Base-by-base conservation (phyloP, 2,888 invertebrate species). In the Idaea straminata region DNA sequence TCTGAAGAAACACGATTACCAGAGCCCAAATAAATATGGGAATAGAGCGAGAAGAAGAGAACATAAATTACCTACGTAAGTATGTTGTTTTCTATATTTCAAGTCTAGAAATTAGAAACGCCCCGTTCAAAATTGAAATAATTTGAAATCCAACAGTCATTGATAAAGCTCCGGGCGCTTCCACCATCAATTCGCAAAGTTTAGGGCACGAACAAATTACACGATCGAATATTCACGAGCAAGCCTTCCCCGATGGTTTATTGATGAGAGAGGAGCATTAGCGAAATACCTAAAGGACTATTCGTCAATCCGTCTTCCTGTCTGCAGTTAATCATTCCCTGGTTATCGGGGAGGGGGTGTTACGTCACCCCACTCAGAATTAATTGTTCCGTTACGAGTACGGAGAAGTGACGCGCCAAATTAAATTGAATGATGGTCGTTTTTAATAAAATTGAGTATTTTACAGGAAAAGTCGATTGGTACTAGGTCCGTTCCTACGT, bases 271-370 rank as follows among this genome's bases (percentile, higher is more conserved):
- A 76, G 82, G 78, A 77, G 82, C 91, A 91, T 92, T 91, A 91
- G 91, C 90, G 85, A 90, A 78, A 92, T 92, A 88, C 92, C 91
- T 86, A 88, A 92, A 87, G 86, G 90, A 89, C 91, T 92, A 92
- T 92, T 92, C 91, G 92, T 92, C 91, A 91, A 90, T 91, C 89
- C 87, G 88, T 90, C 92, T 92, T 89, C 87, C 91, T 86, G 91
- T 86, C 90, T 89, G 84, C 86, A 86, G 87, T 91, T 91, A 92
- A 92, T 92, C 92, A 92, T 91, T 86, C 87, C 83, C 82, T 84
- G 84, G 86, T 87, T 87, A 87, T 85, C 83, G 82, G 81, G 79
- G 73, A 57, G 63, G 69, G 67, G 59, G 77, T 79, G 80, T 79
- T 78, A 84, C 89, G 90, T 89, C 89, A 88, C 90, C 88, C 47